These are phyloP conservation scores for Diadophis punctatus DNA, from an alignment of 2,113 vertebrate genomes.

Conservation along the genomic window DNA sequence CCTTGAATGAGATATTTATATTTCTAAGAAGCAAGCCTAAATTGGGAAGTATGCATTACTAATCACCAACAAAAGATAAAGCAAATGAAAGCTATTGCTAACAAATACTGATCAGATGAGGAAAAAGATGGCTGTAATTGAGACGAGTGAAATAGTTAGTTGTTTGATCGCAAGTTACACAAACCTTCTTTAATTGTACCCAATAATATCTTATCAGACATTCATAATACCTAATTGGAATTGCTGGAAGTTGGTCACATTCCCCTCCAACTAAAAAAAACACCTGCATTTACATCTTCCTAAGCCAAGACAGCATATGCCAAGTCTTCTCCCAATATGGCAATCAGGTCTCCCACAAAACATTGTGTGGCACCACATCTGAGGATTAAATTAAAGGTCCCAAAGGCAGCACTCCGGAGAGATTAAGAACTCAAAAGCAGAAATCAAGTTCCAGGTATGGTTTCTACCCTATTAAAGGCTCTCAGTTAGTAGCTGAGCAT, in stretches of 20 bases:
- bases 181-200: neutral
- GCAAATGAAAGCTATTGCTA: neutral
- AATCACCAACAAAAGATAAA: neutral
- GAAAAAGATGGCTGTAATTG: neutral
- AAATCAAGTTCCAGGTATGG: neutral
- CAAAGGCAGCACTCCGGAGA: too few species aligned
- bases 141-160: neutral
- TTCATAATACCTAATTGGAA: neutral
- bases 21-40: neutral
- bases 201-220: neutral
- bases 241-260: neutral
- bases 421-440: neutral
- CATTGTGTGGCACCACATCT: neutral
- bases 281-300: neutral
- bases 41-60: neutral
- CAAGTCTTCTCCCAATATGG: neutral
- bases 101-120: neutral
- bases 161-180: neutral
- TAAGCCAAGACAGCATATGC: neutral
- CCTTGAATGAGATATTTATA: conserved; percentile 1
- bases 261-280: neutral
- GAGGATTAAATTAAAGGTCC: neutral
- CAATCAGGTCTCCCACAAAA: neutral
- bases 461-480: neutral
- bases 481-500: neutral